Percentiles rank a stretch among this genome's conserved stretches.
Evolutionary conservation across 2,113 vertebrate species (phyloP).

Genomic region (Varanus komodoensis): DNA sequence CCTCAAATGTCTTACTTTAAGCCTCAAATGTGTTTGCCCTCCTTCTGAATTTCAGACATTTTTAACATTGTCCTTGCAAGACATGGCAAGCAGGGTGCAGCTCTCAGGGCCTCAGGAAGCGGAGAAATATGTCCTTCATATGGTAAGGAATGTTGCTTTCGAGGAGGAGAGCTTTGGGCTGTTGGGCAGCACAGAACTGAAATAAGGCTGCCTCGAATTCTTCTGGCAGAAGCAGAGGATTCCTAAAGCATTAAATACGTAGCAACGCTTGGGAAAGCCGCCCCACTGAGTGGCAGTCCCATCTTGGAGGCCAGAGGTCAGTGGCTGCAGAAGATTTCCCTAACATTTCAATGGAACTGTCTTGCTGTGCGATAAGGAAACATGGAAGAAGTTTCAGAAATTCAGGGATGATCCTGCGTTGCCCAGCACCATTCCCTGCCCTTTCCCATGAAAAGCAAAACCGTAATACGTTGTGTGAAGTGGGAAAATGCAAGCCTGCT

Average conservation of each 20-base stretch:
- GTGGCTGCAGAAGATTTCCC: too few relatives aligned
- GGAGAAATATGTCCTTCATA: constrained; percentile 98
- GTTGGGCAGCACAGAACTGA: too few relatives aligned
- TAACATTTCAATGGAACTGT: too few relatives aligned
- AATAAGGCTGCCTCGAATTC: neutral
- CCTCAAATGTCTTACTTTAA: neutral
- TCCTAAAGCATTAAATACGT: neutral
- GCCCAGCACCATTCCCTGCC: neutral
- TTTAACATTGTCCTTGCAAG: constrained; percentile 97
- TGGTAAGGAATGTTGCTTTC: constrained; percentile 82
- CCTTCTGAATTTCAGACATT: constrained; percentile 87
- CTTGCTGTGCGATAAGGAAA: too few relatives aligned
- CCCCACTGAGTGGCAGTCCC: too few relatives aligned
- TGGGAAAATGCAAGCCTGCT: neutral
- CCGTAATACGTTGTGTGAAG: neutral
- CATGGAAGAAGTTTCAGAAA: too few relatives aligned
- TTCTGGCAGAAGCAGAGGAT: too few relatives aligned
- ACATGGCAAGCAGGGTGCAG: constrained; percentile 99
- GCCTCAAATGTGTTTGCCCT: neutral
- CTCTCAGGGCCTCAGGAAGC: constrained; percentile 95
- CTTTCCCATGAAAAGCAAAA: neutral
- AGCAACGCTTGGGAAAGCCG: too few relatives aligned
- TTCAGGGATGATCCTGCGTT: neutral
- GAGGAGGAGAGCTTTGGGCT: neutral
- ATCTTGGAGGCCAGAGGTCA: too few relatives aligned